Base-by-base conservation (phyloP, 2,888 invertebrate species). In the Ischnus inquisitorius region DNA sequence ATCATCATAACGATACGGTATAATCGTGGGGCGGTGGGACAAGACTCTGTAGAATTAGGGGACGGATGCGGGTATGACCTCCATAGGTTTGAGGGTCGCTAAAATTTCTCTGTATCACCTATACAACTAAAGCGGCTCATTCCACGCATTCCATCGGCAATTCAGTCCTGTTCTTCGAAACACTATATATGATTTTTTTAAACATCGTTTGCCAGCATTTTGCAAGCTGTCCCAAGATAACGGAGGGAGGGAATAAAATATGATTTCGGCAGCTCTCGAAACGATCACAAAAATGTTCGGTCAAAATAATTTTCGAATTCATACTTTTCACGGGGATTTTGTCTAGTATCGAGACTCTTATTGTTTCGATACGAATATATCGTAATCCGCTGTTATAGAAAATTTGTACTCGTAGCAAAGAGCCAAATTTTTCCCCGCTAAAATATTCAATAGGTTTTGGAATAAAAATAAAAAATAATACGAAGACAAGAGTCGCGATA, bases 91-190 rank as follows among this genome's bases (percentile, higher is more conserved):
- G 6, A 10, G 57, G 94, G 88, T 95, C 90, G 93, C 94, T 93
- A 94, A 90, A 83, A 91, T 91, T 93, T 94, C 92, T 78, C 77
- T 67, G 65, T 94, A 93, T 94, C 94, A 93, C 94, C 94, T 94
- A 94, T 92, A 94, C 94, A 94, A 93, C 92, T 92, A 94, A 94
- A 94, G 93, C 93, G 91, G 91, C 90, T 92, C 92, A 93, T 93
- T 92, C 92, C 90, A 92, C 92, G 91, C 92, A 92, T 91, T 93
- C 92, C 92, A 93, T 94, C 88, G 88, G 86, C 88, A 88, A 88
- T 85, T 87, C 80, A 84, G 79, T 88, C 85, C 79, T 87, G 84
- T 83, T 84, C 85, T 76, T 75, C 19, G 3, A 22, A 57, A 60
- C 46, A 67, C 62, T 79, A 46, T 67, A 60, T 64, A 0, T 57